A percentile compares a stretch with the other conserved stretches of the same genome.
Evolutionary conservation across 2,113 vertebrate genomes (phyloP).

Genomic region (Myocastor coypus): DNA sequence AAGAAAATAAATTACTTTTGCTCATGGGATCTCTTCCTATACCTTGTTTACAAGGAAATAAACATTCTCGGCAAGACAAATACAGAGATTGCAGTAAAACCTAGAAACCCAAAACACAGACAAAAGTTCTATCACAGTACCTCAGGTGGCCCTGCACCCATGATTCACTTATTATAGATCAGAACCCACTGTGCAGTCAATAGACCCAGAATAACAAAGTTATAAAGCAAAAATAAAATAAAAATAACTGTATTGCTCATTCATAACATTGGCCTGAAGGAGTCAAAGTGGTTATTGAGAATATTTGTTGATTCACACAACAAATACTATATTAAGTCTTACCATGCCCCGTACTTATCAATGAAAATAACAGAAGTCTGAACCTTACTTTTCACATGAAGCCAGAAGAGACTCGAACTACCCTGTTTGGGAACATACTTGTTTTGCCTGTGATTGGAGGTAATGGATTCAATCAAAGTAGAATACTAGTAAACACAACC

Average conservation of each 20-base stretch:
- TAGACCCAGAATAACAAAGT: neutral
- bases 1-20: slow-evolving; percentile 51
- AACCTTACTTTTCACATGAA: neutral
- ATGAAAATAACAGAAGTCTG: neutral
- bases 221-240: slow-evolving; percentile 11
- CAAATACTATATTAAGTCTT: neutral
- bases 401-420: neutral
- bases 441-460: slow-evolving; percentile 42
- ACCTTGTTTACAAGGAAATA: slow-evolving; percentile 10
- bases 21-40: slow-evolving; percentile 28
- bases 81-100: neutral
- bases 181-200: neutral
- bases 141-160: neutral
- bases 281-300: slow-evolving; percentile 9
- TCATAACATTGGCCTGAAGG: slow-evolving; percentile 30
- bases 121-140: neutral
- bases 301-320: slow-evolving; percentile 32
- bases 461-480: neutral
- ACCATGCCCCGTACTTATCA: neutral
- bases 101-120: slow-evolving; percentile 1
- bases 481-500: slow-evolving; percentile 5
- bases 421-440: neutral
- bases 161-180: neutral
- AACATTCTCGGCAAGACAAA: neutral
- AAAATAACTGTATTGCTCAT: neutral